A percentile compares a stretch with the other conserved stretches of the same genome.
Evolutionary conservation across 2,888 invertebrate species (phyloP).

Genomic region (Cataglyphis rosenhaueri): DNA sequence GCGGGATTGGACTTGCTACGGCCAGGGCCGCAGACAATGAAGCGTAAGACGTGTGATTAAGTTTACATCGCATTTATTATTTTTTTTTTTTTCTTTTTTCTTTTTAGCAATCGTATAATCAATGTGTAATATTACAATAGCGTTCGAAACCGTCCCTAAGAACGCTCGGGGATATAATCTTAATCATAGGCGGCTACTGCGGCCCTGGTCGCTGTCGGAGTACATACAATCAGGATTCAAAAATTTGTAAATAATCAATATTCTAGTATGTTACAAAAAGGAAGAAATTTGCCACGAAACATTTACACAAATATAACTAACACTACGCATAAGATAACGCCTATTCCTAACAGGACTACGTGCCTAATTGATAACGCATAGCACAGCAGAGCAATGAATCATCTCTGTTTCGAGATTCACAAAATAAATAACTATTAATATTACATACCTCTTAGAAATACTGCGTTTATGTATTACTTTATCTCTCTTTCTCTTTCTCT

Average conservation of each 20-base stretch:
- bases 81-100: constrained; percentile 80
- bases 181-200: constrained; percentile 79
- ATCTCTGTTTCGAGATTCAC: constrained; percentile 82
- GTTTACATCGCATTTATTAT: constrained; percentile 84
- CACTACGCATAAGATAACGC: constrained; percentile 77
- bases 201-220: constrained; percentile 81
- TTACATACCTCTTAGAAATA: constrained; percentile 85
- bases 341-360: constrained; percentile 73
- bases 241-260: constrained; percentile 74
- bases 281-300: constrained; percentile 75
- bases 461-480: constrained; percentile 78
- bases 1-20: constrained; percentile 65
- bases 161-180: constrained; percentile 40
- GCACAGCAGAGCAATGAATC: constrained; percentile 83
- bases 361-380: constrained; percentile 71
- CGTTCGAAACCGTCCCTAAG: constrained; percentile 82
- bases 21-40: constrained; percentile 78
- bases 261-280: constrained; percentile 84
- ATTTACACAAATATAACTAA: constrained; percentile 82
- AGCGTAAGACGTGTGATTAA: constrained; percentile 80
- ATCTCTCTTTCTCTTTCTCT: background rate
- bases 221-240: constrained; percentile 78
- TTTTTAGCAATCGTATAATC: constrained; percentile 85
- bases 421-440: constrained; percentile 85
- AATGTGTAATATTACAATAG: constrained; percentile 85